Percentiles rank a stretch among this genome's conserved stretches.
Evolutionary conservation across 2,113 vertebrate genomes (phyloP).

Genomic region (Mesitornis unicolor): DNA sequence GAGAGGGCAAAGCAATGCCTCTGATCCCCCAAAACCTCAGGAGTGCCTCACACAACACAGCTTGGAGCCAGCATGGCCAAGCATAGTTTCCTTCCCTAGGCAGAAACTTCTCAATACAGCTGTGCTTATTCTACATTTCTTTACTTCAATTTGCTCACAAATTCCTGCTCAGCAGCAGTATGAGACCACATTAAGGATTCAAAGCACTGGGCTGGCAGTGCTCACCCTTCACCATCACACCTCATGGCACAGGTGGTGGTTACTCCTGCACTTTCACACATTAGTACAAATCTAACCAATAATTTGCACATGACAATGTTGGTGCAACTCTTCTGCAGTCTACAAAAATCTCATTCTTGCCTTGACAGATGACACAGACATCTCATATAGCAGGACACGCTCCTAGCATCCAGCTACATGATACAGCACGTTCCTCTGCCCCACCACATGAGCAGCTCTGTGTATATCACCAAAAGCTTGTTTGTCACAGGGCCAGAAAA

Average conservation of each 20-base stretch:
- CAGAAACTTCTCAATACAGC: not conserved
- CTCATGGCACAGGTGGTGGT: rapidly evolving
- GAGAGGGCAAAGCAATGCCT: not conserved
- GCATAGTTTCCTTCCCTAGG: rapidly evolving
- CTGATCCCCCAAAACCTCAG: no score
- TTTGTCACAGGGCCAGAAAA: not conserved
- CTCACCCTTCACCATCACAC: no score
- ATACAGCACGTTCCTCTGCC: not conserved
- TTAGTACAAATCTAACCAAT: rapidly evolving
- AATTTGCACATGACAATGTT: rapidly evolving
- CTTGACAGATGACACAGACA: not conserved
- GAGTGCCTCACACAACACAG: rapidly evolving
- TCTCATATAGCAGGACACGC: rapidly evolving
- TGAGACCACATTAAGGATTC: rapidly evolving
- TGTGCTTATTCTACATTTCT: rapidly evolving
- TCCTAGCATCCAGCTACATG: not conserved
- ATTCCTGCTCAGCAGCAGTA: not conserved
- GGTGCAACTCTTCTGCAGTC: not conserved
- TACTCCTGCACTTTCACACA: not conserved
- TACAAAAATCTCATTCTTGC: not conserved
- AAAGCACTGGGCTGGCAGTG: not conserved
- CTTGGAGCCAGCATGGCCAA: rapidly evolving
- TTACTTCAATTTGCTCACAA: not conserved
- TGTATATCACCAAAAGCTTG: rapidly evolving
- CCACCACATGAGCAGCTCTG: not conserved